Percentiles rank a stretch among this genome's conserved stretches.
phyloP scores from a whole-genome alignment of 2,113 vertebrate genomes.

The Rattus rattus region DNA sequence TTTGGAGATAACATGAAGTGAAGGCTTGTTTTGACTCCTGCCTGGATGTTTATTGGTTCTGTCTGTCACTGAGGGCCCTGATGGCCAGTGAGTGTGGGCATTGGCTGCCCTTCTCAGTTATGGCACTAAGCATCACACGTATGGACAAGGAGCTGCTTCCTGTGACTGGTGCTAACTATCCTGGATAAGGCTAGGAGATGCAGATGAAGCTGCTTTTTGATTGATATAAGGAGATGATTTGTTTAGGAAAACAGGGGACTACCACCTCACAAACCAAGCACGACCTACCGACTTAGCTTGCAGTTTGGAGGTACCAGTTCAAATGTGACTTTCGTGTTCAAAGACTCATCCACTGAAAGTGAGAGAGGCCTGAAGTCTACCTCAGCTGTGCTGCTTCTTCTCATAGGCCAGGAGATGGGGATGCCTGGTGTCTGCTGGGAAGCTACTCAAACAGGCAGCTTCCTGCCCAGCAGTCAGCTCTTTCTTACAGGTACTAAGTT shows the following conservation, averaged over 20 bases:
- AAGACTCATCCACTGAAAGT: background rate
- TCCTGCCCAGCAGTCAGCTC: background rate
- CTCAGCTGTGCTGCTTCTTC: background rate
- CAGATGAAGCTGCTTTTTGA: background rate
- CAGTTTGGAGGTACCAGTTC: background rate
- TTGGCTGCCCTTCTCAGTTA: background rate
- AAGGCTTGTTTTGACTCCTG: background rate
- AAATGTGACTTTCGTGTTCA: background rate
- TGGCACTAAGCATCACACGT: background rate
- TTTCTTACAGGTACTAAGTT: background rate
- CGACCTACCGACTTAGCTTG: background rate
- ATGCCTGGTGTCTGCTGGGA: background rate
- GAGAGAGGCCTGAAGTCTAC: background rate
- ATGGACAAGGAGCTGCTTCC: background rate
- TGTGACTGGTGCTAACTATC: background rate
- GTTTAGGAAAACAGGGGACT: background rate
- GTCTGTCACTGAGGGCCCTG: background rate
- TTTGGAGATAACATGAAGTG: constrained; percentile 1
- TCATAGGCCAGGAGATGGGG: background rate
- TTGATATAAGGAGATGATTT: background rate
- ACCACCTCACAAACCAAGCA: background rate
- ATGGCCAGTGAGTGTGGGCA: background rate
- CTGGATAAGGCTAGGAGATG: background rate
- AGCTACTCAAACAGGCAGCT: background rate
- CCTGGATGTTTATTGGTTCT: background rate